Base-by-base conservation (phyloP, 2,113 vertebrate genomes). In the Acrocephalus arundinaceus region DNA sequence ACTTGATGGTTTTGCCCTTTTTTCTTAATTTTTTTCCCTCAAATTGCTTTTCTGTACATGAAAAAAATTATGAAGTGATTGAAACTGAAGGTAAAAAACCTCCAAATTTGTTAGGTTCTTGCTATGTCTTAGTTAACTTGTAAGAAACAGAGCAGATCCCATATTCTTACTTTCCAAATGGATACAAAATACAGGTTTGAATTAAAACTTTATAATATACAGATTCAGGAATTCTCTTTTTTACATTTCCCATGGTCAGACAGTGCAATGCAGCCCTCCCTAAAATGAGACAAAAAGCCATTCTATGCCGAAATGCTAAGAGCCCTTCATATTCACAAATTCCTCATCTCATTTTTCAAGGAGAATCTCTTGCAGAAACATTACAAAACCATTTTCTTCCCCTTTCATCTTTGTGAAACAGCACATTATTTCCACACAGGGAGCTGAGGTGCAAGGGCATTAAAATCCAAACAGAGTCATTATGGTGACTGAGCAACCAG, bases 401-500 rank as follows among this genome's bases (percentile, higher is more conserved):
- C 45, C 91, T 90, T 96, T 93, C 96, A 87, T 93, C 87, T 90
- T 33, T 1, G 7, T 27, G 67, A 83, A 96, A 73, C 87, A 91
- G 70, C 76, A 79, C 78, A 51, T 85, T 76, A 95, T 80, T 77
- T 62, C 87, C 71, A 70, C 11, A 43, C 71, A 83, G 71, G 49
- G 63, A 81, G 74, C 59, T 66, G 55, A 75, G 71, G 81, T 89
- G 70, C 58, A 74, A 85, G 67, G 85, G 82, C 85, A 91, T 93
- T 94, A 90, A 90, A 87, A 96, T 14, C 85, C 85, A 93, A 80
- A 66, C 87, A 46, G 51, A 59, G 15, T 65, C 87, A 39, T 61
- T 66, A 45, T 16, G n/a, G 75, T 15, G 62, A 59, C 45, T 1
- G 1, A 61, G 33, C 70, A 65, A 41, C 57, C 10, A 63, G 43